These are phyloP conservation scores for Mycteria americana DNA, from an alignment of 2,797 vertebrate species.

Conservation along the genomic window DNA sequence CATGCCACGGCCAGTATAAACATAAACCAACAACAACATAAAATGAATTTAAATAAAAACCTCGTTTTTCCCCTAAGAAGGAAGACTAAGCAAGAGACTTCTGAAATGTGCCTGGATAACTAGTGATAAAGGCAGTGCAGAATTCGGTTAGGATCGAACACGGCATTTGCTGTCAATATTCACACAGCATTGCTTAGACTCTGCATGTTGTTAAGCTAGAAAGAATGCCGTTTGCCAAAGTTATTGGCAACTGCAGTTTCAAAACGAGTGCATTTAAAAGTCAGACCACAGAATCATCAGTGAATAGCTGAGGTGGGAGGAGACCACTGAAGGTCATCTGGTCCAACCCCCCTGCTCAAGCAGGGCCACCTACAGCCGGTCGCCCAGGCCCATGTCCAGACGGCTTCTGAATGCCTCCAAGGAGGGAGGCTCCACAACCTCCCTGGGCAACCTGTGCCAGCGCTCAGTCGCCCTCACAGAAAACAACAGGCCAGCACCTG, in stretches of 20 bases:
- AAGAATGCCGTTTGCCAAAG: neutral
- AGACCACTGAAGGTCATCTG: neutral
- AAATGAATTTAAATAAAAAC: neutral
- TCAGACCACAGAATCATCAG: neutral
- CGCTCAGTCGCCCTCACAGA: neutral
- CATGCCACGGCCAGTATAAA: neutral
- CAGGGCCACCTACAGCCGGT: neutral
- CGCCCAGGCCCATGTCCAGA: neutral
- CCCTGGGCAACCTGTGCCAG: rapidly evolving
- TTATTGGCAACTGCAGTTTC: neutral
- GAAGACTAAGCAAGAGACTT: neutral
- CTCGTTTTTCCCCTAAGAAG: neutral
- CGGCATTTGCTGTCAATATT: neutral
- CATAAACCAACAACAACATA: neutral
- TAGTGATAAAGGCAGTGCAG: neutral
- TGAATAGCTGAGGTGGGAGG: neutral
- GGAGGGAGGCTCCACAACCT: neutral
- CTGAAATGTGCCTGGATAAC: neutral
- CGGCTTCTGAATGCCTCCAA: neutral
- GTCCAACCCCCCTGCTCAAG: neutral
- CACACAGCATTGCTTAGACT: neutral
- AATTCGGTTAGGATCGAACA: neutral
- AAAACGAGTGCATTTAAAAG: neutral
- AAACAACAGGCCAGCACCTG: neutral
- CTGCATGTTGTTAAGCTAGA: neutral